phyloP scores from a whole-genome alignment of 2,113 vertebrate species.

The Penelope pileata region DNA sequence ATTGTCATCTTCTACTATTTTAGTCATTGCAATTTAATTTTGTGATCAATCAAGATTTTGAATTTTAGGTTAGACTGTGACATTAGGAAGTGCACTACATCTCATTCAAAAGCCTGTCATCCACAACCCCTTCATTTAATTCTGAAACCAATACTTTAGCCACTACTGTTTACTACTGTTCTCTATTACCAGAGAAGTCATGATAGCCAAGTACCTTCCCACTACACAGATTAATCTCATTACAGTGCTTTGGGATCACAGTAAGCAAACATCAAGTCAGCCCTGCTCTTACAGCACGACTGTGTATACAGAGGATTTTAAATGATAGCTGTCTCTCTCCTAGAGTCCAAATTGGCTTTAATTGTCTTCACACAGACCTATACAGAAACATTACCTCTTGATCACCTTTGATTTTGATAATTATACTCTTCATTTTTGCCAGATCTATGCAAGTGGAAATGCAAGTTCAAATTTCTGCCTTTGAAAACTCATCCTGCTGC shows the following conservation, averaged over 20 bases:
- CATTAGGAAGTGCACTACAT: neutral
- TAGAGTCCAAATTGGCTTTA: neutral
- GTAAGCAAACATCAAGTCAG: neutral
- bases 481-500: neutral
- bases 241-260: neutral
- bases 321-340: neutral
- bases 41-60: neutral
- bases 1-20: neutral
- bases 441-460: neutral
- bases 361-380: neutral
- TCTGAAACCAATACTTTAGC: neutral
- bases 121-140: neutral
- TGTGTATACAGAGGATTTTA: neutral
- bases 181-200: neutral
- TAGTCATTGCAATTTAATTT: neutral
- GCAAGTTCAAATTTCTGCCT: neutral
- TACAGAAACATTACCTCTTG: neutral
- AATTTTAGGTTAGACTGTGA: neutral
- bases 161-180: neutral
- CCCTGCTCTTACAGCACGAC: neutral
- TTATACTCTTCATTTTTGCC: neutral
- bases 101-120: neutral
- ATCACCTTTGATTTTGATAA: neutral
- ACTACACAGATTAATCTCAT: neutral
- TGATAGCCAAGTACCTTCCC: neutral